Evolutionary conservation across 2,113 vertebrate species (phyloP), one percentile per base, ranked within the genome.

Genomic region (Corythoichthys haematopterus): DNA sequence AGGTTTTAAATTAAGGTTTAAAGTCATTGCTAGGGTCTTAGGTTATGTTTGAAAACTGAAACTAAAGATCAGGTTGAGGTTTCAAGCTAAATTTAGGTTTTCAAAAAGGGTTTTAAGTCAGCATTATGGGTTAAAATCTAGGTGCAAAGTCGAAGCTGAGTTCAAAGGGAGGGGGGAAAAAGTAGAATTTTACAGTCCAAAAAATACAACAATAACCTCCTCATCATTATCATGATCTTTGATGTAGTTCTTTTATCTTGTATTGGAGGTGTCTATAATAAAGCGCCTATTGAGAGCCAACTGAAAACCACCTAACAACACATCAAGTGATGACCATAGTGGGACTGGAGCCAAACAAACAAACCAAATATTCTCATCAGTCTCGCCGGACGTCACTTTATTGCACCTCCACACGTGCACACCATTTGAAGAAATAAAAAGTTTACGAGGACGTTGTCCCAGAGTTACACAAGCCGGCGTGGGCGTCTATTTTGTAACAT

Each of bases 401-500:
- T 73, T 48, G 69, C 76, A 78, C 74, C 59, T 81, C 72, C 71
- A 65, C 75, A 70, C 70, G 60, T 40, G 61, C 59, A 73, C 55
- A 50, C 65, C 68, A 69, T 28, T 33, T 1, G 0, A 46, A 14
- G 6, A 46, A 14, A 3, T 4, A 33, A 33, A 61, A 62, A 62
- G 38, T 45, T 33, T 28, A 62, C 11, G 20, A 62, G 43, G 33
- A 28, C 20, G 20, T 28, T 33, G 55, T 57, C 12, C 78, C 72
- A 46, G 66, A 70, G 79, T 92, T 92, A 91, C 68, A 86, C 86
- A 92, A 92, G 88, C 78, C 59, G 66, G 84, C 76, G 91, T 91
- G 87, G 90, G 91, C 75, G 91, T 11, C 45, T 82, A 85, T 91
- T 91, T 91, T 80, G 84, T 91, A 91, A 92, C 88, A 77, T 78